Conservation (phyloP, 2,797 vertebrate species). For the Thunnus albacares region DNA sequence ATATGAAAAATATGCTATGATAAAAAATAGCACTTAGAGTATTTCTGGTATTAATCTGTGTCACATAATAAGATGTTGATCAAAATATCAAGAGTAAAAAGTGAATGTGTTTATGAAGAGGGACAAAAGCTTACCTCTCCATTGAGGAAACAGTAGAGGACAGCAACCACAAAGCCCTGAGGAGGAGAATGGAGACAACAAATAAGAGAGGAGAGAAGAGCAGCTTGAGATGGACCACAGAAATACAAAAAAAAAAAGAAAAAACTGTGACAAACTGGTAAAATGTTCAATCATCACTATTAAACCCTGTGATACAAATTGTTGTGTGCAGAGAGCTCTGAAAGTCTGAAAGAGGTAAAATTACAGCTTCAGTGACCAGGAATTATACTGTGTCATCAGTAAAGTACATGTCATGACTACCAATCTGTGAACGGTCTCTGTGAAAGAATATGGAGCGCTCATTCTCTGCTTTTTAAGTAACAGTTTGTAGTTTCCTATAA, state of each 20-base stretch:
- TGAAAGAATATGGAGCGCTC: not conserved
- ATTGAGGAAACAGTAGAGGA: slow-evolving; percentile 99
- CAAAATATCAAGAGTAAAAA: not conserved
- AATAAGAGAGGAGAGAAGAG: not conserved
- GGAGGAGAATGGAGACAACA: slow-evolving; percentile 17
- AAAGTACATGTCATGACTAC: too few species aligned
- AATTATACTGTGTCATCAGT: too few species aligned
- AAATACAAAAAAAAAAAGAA: not conserved
- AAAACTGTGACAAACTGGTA: too few species aligned
- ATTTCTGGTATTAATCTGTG: not conserved
- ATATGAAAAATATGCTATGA: too few species aligned
- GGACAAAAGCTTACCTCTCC: slow-evolving; percentile 92
- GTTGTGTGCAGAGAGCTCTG: too few species aligned
- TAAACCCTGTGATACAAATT: too few species aligned
- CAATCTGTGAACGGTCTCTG: too few species aligned
- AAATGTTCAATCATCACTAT: not conserved
- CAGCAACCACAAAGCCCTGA: slow-evolving; percentile 98
- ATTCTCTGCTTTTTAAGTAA: not conserved
- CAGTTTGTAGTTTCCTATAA: not conserved
- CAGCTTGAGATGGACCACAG: not conserved
- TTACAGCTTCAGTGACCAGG: too few species aligned
- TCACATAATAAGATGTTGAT: not conserved
- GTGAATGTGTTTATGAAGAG: not conserved
- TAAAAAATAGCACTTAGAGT: too few species aligned
- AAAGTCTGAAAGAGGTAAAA: too few species aligned